Evolutionary conservation across 2,797 vertebrate species (phyloP), one percentile per base, ranked within the genome.

Genomic region (Champsocephalus gunnari): DNA sequence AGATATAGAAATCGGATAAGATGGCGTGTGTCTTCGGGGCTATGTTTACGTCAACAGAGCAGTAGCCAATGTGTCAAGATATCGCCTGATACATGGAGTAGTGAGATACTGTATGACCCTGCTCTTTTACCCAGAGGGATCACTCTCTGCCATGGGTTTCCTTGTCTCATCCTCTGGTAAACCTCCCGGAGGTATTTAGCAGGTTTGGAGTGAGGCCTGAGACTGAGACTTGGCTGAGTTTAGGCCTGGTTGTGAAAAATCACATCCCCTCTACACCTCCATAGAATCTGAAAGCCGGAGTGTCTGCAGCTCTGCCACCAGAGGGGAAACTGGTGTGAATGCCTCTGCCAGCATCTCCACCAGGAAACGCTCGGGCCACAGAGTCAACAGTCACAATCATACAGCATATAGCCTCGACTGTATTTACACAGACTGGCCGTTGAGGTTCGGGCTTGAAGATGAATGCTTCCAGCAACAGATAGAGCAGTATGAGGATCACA

Each of bases 161-260:
- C 83, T 75, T 65, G 77, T 90, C 80, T 85, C 81, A 83, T 88
- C 79, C 78, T 87, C 70, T 88, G 84, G 73, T 88, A 86, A 90
- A 90, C 79, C 85, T 88, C 80, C 68, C 72, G 68, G 72, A 90
- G 93, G 91, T 88, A 94, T 95, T 94, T 94, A 91, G 87, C 93
- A 92, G 82, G 80, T 87, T 88, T 69, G 61, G 73, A 87, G 56
- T 64, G 78, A 86, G 80, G 78, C 73, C 84, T 79, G 81, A 84
- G 88, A 80, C 78, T 10, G 80, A 77, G 87, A 87, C 79, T 73
- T 75, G 77, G 79, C 89, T 85, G 87, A 63, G 79, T 90, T 93
- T 94, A 85, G 91, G 90, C 86, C 81, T 90, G 79, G 85, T 92
- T 94, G 95, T 93, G 95, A 95, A 95, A 96, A 95, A 88, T 94